Percentiles rank a stretch among this genome's conserved stretches.
Conservation (phyloP, 2,888 invertebrate species). For the Cremastinae sp. region DNA sequence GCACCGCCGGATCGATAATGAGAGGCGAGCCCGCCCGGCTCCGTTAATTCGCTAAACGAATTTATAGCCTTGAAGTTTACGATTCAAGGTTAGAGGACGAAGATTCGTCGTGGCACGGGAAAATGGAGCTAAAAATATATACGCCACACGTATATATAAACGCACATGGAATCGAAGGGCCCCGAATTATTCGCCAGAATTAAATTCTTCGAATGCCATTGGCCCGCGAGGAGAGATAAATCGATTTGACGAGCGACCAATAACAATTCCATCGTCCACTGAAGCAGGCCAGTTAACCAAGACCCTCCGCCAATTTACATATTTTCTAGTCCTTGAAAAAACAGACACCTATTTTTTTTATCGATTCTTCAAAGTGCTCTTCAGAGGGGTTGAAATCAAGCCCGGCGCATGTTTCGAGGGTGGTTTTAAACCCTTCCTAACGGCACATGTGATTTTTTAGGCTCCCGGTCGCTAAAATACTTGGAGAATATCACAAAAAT, state of each 20-base stretch:
- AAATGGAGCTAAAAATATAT: constrained; percentile 28
- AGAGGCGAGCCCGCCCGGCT: constrained; percentile 5
- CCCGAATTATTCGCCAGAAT: constrained; percentile 36
- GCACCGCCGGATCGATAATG: constrained; percentile 32
- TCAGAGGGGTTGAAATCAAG: neutral
- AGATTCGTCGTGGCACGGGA: constrained; percentile 4
- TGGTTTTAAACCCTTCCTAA: no score
- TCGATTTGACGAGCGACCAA: constrained; percentile 8
- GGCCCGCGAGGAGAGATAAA: constrained; percentile 7
- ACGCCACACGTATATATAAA: constrained; percentile 1
- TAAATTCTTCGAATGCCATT: constrained; percentile 41
- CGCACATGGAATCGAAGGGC: constrained; percentile 3
- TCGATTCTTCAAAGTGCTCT: neutral
- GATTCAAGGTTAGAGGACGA: neutral
- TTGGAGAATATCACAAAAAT: no score
- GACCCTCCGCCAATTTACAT: neutral
- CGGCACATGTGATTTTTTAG: no score
- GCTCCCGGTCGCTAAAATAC: no score
- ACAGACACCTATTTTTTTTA: neutral
- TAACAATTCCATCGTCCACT: neutral
- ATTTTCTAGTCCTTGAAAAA: neutral
- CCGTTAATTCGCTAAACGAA: no score
- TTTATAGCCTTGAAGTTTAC: no score
- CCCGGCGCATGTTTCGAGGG: no score
- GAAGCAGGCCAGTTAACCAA: constrained; percentile 1